Base-by-base conservation (phyloP, 2,797 vertebrate species). In the Nasua narica region DNA sequence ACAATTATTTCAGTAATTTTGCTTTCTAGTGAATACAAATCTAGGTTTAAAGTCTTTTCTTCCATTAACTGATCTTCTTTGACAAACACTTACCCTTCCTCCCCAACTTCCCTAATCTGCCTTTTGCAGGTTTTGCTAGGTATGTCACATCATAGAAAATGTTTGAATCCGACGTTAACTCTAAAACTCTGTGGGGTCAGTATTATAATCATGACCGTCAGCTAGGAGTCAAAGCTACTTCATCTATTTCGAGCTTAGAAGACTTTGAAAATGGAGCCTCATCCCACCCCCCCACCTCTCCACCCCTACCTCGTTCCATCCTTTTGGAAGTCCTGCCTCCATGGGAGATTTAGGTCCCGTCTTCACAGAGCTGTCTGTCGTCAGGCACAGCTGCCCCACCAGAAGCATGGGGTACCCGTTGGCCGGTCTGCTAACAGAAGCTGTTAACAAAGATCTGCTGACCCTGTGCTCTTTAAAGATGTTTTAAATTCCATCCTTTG, bases 401-500 rank as follows among this genome's bases (percentile, higher is more conserved):
- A 29, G 52, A 79, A 95, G 85, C 32, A 1, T 48, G 19, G 92
- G 79, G 92, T 89, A 29, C 60, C 46, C 1, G 0, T 4, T 56
- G 94, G 95, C 85, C 95, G 21, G 4, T 21, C 93, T 72, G 98
- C 97, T 97, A 98, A 99, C 98, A 99, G 98, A 54, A 98, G 67
- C 98, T 98, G 98, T 99, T 98, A 98, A 58, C 98, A 82, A 83
- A 21, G 85, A 91, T 74, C 97, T 95, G 46, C 90, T 77, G 98
- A 97, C 95, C 62, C 85, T 35, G 2, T 32, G 96, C 95, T 96
- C 96, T 48, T 72, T 95, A 82, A 92, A 95, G 97, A 98, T 98
- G 97, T 92, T 98, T 97, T 91, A 78, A 89, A 99, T 99, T 99
- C 98, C 98, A 96, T 92, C 95, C 98, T 98, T 98, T 98, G 98